These are phyloP conservation scores for Torymus aiolomorphi DNA, from an alignment of 2,888 invertebrate species.

Conservation along the genomic window DNA sequence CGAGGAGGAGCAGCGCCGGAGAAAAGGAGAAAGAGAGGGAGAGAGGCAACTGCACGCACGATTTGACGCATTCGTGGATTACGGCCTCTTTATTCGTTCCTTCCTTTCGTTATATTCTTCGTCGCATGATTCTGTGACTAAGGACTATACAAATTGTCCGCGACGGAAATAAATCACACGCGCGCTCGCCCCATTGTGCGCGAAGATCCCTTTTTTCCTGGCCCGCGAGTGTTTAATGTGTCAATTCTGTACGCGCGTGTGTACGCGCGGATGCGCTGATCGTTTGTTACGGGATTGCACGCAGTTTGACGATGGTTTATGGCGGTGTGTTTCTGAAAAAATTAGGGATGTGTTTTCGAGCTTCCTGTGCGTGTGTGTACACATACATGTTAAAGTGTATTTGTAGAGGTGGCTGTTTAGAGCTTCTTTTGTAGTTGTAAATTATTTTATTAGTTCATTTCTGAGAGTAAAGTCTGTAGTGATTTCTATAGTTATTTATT, in stretches of 20 bases:
- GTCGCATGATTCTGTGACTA: background rate
- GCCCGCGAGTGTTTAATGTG: constrained; percentile 32
- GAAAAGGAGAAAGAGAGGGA: background rate
- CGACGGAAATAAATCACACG: constrained; percentile 34
- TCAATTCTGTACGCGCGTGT: constrained; percentile 17
- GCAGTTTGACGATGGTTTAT: no score
- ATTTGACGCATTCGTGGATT: constrained; percentile 49
- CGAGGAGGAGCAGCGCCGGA: background rate
- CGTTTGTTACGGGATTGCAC: no score
- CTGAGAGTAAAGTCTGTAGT: no score
- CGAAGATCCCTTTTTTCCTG: background rate
- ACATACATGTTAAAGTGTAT: no score
- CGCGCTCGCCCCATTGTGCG: background rate
- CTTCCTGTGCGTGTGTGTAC: no score
- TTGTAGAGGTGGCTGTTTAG: no score
- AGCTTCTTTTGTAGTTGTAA: no score
- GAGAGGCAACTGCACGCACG: constrained; percentile 28
- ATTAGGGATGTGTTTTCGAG: no score
- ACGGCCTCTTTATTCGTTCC: background rate
- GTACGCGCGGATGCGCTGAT: no score
- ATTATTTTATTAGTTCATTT: no score
- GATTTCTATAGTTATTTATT: no score
- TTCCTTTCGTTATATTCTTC: background rate
- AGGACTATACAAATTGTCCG: constrained; percentile 36
- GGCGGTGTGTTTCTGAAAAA: no score